Conservation (phyloP, 2,888 invertebrate species). For the Ochropacha duplaris region DNA sequence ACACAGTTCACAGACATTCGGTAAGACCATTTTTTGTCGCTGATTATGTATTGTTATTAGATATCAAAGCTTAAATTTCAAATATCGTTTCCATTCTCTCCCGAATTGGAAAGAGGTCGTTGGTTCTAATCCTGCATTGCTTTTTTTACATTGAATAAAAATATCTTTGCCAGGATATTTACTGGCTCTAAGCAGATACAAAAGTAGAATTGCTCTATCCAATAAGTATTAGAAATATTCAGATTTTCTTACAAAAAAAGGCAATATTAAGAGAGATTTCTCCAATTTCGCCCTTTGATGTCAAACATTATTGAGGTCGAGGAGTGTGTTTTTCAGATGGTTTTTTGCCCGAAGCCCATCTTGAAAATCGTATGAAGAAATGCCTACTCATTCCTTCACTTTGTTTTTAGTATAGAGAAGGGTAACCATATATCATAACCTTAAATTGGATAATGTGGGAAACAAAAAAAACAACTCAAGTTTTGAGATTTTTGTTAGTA, state of each 20-base stretch:
- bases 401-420: constrained; percentile 1
- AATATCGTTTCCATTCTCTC: no score
- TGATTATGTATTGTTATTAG: no score
- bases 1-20: no score
- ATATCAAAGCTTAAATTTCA: no score
- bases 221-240: constrained; percentile 10
- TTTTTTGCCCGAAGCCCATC: constrained; percentile 3
- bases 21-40: no score
- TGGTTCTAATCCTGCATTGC: no score
- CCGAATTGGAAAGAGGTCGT: no score
- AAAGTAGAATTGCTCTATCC: not conserved
- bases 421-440: not conserved
- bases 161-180: not conserved
- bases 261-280: constrained; percentile 9
- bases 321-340: not conserved
- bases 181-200: not conserved
- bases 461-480: no score
- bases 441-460: not conserved
- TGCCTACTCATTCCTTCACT: constrained; percentile 5
- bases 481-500: no score
- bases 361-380: not conserved
- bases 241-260: constrained; percentile 5
- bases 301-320: constrained; percentile 10
- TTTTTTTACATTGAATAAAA: not conserved
- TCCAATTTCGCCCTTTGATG: constrained; percentile 7